These are phyloP conservation scores for Linhomoeus sp. DNA, from an alignment of 2,888 invertebrate species.

Conservation along the genomic window DNA sequence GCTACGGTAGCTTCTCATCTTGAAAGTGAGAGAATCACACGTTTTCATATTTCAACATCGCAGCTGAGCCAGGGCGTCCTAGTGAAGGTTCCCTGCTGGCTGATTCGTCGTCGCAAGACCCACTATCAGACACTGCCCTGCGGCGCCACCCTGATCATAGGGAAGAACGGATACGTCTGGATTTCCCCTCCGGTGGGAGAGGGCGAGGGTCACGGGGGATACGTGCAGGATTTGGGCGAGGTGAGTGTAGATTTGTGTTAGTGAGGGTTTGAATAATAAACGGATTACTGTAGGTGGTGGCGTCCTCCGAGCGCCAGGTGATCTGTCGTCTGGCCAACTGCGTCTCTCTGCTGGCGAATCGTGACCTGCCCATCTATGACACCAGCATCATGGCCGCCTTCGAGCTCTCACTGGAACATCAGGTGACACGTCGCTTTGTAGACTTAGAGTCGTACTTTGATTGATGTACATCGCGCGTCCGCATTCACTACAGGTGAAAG, in stretches of 20 bases:
- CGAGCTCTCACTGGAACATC: constrained; percentile 64
- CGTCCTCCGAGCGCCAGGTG: constrained; percentile 53
- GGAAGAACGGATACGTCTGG: constrained; percentile 82
- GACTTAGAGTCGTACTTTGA: neutral
- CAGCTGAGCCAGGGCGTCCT: constrained; percentile 43
- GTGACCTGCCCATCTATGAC: constrained; percentile 72
- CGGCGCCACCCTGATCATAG: constrained; percentile 75
- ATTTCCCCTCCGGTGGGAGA: constrained; percentile 43
- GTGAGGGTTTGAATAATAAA: too few relatives aligned
- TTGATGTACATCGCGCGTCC: neutral
- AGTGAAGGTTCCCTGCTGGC: constrained; percentile 68
- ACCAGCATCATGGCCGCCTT: constrained; percentile 66
- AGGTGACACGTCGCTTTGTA: constrained; percentile 30
- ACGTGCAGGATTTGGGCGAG: constrained; percentile 48
- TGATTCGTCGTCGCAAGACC: constrained; percentile 75
- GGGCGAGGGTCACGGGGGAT: constrained; percentile 35
- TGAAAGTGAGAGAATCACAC: too few relatives aligned
- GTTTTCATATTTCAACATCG: too few relatives aligned
- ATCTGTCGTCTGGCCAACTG: constrained; percentile 74
- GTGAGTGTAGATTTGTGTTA: constrained; percentile 17
- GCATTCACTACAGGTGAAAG: constrained; percentile 6
- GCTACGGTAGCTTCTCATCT: too few relatives aligned
- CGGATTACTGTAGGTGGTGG: constrained; percentile 41
- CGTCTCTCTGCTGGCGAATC: constrained; percentile 59
- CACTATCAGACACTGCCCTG: constrained; percentile 82